These are phyloP conservation scores for Hyles vespertilio DNA, from an alignment of 1,140 invertebrate genomes.

Conservation along the genomic window DNA sequence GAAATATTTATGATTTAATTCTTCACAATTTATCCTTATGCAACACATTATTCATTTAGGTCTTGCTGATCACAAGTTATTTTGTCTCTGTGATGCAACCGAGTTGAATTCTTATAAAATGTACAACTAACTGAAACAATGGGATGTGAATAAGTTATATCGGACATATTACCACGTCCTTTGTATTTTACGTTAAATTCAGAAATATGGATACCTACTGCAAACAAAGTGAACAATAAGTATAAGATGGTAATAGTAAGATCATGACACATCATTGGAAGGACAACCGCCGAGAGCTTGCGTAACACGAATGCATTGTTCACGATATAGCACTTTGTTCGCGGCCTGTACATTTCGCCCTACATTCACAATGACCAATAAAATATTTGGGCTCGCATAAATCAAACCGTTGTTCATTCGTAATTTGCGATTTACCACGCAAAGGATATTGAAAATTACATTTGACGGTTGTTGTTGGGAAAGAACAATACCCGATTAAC, in stretches of 20 bases:
- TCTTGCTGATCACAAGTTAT: background rate
- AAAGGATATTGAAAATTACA: constrained; percentile 22
- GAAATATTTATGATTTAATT: too few relatives aligned
- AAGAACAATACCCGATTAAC: too few relatives aligned
- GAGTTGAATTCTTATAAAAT: too few relatives aligned
- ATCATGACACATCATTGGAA: constrained; percentile 17
- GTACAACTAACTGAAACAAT: too few relatives aligned
- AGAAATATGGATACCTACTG: too few relatives aligned
- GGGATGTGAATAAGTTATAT: background rate
- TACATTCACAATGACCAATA: constrained; percentile 43
- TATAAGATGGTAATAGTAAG: background rate
- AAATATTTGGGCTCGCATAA: constrained; percentile 23
- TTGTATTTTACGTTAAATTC: too few relatives aligned
- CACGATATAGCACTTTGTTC: constrained; percentile 25
- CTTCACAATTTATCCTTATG: constrained; percentile 3
- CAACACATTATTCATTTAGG: constrained; percentile 11
- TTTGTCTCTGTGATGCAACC: too few relatives aligned
- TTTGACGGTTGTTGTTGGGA: too few relatives aligned
- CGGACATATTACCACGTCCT: too few relatives aligned
- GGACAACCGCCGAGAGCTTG: constrained; percentile 29
- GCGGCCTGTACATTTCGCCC: constrained; percentile 30
- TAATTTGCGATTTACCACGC: constrained; percentile 32
- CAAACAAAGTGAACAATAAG: background rate
- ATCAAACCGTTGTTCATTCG: constrained; percentile 23
- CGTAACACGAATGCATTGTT: constrained; percentile 38